phyloP scores from a whole-genome alignment of 2,797 vertebrate genomes.

The Chaunax sp. region DNA sequence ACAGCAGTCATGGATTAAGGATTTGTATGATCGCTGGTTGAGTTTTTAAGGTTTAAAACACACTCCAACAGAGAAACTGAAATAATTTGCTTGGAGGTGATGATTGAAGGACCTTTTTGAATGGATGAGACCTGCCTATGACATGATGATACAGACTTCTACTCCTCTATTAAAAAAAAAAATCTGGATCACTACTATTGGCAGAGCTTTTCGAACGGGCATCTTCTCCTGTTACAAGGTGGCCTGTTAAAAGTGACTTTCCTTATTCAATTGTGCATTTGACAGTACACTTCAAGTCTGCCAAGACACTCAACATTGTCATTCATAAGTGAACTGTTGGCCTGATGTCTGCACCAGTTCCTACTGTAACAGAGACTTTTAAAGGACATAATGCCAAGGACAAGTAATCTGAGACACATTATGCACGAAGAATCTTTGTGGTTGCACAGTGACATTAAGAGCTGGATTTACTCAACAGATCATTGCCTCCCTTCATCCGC shows the following conservation, averaged over 20 bases:
- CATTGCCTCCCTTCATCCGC: not conserved
- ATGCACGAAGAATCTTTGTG: constrained; percentile 5
- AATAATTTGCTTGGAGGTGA: not conserved
- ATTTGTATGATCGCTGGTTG: not conserved
- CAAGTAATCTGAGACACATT: constrained; percentile 9
- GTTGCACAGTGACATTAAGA: constrained; percentile 9
- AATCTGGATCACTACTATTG: not conserved
- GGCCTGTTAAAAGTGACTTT: constrained; percentile 18
- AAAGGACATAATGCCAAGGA: constrained; percentile 33
- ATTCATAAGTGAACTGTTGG: constrained; percentile 2
- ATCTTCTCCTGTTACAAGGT: constrained; percentile 5
- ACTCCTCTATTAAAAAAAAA: not conserved
- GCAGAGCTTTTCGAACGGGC: not conserved
- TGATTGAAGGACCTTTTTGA: constrained; percentile 20
- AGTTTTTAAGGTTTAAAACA: constrained; percentile 11
- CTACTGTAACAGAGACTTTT: constrained; percentile 19
- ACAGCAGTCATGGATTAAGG: constrained; percentile 11
- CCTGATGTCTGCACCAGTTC: constrained; percentile 10
- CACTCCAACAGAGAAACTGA: constrained; percentile 1
- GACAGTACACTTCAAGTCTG: not conserved
- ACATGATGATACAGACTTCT: constrained; percentile 1
- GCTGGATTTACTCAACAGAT: constrained; percentile 31
- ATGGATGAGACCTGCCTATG: constrained; percentile 5
- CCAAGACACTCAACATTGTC: not conserved
- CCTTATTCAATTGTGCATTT: not conserved